Base-by-base conservation (phyloP, 2,888 invertebrate genomes). In the Oligia strigilis region DNA sequence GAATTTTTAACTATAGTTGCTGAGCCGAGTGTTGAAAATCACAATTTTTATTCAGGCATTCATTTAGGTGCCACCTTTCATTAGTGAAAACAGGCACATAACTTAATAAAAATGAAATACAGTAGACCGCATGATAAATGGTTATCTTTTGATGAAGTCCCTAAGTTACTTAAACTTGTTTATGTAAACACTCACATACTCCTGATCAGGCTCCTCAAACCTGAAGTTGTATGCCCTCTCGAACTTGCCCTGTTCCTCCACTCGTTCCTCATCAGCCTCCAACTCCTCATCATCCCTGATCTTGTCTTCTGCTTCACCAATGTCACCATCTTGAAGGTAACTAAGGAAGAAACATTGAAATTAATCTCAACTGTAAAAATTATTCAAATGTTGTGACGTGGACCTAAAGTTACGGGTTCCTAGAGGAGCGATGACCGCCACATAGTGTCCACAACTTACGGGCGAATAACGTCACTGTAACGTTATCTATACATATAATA, bases 191-290 rank as follows among this genome's bases (percentile, higher is more conserved):
- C 97, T 96, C 89, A 99, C 98, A 95, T 98, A 99, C 89, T 99
- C 99, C 72, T 98, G 98, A 94, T 99, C 99, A 0, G 99, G 99
- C 94, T 99, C 99, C 94, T 99, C 99, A 94, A 98, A 99, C 84
- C 99, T 97, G 94, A 99, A 99, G 97, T 99, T 99, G 94, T 98
- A 99, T 87, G 99, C 99, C 70, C 98, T 97, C 93, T 99, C 99
- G 96, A 99, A 99, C 94, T 98, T 98, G 85, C 98, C 99, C 94
- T 99, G 99, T 92, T 98, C 98, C 90, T 98, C 98, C 52, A 99
- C 97, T 70, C 97, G 97, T 86, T 97, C 96, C 93, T 99, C 99
- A 92, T 99, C 99, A 77, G 98, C 98, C 0, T 95, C 95, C 81
- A 97, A 88, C 14, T 94, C 96, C 13, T 93, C 96, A 67, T 96